Evolutionary conservation across 2,113 vertebrate genomes (phyloP).

Genomic region (Brachyistius frenatus): DNA sequence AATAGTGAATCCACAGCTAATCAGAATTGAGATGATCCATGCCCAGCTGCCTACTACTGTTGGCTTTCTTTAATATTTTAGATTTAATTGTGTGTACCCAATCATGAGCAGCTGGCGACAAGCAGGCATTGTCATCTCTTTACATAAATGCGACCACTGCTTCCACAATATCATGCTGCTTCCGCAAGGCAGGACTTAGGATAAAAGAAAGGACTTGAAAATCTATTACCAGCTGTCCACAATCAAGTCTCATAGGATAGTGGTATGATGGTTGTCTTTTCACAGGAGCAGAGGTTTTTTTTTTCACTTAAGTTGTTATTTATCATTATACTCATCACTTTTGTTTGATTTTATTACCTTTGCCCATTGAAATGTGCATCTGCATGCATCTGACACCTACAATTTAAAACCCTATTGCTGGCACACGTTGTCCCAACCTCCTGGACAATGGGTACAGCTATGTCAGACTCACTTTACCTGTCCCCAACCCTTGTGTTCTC

Average conservation of each 20-base stretch:
- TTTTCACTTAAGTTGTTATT: neutral
- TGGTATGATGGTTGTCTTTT: neutral
- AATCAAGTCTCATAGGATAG: neutral
- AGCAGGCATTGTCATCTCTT: neutral
- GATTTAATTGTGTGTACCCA: no score
- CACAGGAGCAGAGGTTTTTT: neutral
- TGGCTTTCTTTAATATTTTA: no score
- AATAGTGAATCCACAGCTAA: no score
- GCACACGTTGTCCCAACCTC: neutral
- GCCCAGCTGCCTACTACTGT: no score
- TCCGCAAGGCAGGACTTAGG: neutral
- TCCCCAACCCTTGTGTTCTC: neutral
- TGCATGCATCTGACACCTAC: neutral
- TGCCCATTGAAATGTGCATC: neutral
- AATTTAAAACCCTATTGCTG: neutral
- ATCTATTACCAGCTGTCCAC: neutral
- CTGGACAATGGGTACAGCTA: slow-evolving; percentile 6
- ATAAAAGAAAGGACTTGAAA: neutral
- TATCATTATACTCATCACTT: neutral
- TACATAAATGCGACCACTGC: neutral
- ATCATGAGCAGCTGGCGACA: no score
- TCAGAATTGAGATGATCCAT: no score
- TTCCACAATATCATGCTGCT: neutral
- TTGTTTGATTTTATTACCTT: slow-evolving; percentile 9
- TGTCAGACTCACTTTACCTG: neutral